phyloP scores from a whole-genome alignment of 2,113 vertebrate species.

The Dasyurus viverrinus region DNA sequence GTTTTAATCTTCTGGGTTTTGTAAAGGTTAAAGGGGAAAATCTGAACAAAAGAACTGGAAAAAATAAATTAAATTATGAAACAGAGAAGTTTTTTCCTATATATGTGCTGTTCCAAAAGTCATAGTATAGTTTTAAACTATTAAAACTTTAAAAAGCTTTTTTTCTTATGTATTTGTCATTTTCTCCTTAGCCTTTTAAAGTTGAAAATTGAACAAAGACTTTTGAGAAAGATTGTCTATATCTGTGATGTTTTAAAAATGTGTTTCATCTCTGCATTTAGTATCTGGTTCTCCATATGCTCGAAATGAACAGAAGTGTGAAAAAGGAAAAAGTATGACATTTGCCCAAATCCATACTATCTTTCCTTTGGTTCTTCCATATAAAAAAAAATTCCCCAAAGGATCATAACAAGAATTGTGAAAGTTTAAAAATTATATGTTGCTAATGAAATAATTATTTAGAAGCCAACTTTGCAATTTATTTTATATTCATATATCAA shows the following conservation, averaged over 20 bases:
- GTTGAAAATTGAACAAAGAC: not conserved
- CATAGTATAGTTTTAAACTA: not conserved
- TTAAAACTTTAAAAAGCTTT: not conserved
- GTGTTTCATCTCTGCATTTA: not conserved
- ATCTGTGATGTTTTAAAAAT: not conserved
- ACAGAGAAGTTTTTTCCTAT: not conserved
- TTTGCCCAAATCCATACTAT: not conserved
- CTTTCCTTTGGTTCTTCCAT: not conserved
- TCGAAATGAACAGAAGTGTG: not conserved
- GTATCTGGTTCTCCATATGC: not conserved
- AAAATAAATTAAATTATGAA: not conserved
- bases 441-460: not conserved
- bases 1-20: not conserved
- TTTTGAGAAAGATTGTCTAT: not conserved
- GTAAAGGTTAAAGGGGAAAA: not conserved
- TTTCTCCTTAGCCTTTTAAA: not conserved
- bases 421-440: not conserved
- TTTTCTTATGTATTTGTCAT: not conserved
- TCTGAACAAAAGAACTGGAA: not conserved
- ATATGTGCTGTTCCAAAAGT: not conserved
- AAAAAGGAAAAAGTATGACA: not conserved
- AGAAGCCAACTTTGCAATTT: not conserved
- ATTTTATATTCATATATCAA: not conserved
- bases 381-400: not conserved
- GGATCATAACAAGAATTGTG: not conserved